These are phyloP conservation scores for Chromis chromis DNA, from an alignment of 2,797 vertebrate genomes.

Conservation along the genomic window DNA sequence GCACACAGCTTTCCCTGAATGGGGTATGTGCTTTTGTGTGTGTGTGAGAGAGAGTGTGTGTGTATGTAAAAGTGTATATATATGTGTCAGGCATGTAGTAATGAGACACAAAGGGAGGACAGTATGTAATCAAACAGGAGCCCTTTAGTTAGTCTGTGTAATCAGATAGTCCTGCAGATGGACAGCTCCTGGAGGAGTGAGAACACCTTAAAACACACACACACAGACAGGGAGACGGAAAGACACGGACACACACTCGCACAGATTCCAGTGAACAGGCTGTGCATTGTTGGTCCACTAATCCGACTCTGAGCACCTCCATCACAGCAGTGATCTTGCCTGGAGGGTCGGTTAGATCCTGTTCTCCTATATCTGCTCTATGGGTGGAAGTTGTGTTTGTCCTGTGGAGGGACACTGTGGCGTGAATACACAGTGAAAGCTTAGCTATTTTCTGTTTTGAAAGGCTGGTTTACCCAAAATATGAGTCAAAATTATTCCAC, in stretches of 20 bases:
- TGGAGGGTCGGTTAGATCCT: slow-evolving; percentile 50
- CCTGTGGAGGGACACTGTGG: slow-evolving; percentile 19
- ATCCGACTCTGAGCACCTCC: slow-evolving; percentile 75
- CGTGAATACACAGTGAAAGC: slow-evolving; percentile 11
- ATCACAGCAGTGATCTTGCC: slow-evolving; percentile 48
- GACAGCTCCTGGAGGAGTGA: slow-evolving; percentile 74
- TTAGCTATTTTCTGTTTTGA: slow-evolving; percentile 2
- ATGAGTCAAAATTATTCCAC: neutral
- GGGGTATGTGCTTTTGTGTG: neutral
- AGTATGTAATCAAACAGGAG: slow-evolving; percentile 79
- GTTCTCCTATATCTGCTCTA: slow-evolving; percentile 53
- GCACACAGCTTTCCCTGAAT: too few relatives aligned
- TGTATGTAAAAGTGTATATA: slow-evolving; percentile 33
- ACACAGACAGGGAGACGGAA: slow-evolving; percentile 43
- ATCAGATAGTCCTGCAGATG: slow-evolving; percentile 81
- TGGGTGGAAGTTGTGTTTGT: slow-evolving; percentile 38
- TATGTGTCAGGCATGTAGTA: slow-evolving; percentile 77
- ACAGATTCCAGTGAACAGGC: slow-evolving; percentile 82
- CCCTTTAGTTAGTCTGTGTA: slow-evolving; percentile 78
- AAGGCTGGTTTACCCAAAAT: slow-evolving; percentile 12
- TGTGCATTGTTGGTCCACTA: slow-evolving; percentile 82
- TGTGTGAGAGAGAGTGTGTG: slow-evolving; percentile 26
- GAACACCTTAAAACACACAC: slow-evolving; percentile 69
- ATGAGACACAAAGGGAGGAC: slow-evolving; percentile 73
- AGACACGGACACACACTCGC: slow-evolving; percentile 62